Evolutionary conservation across 2,797 vertebrate genomes (phyloP).

Genomic region (Pangasius macronema): DNA sequence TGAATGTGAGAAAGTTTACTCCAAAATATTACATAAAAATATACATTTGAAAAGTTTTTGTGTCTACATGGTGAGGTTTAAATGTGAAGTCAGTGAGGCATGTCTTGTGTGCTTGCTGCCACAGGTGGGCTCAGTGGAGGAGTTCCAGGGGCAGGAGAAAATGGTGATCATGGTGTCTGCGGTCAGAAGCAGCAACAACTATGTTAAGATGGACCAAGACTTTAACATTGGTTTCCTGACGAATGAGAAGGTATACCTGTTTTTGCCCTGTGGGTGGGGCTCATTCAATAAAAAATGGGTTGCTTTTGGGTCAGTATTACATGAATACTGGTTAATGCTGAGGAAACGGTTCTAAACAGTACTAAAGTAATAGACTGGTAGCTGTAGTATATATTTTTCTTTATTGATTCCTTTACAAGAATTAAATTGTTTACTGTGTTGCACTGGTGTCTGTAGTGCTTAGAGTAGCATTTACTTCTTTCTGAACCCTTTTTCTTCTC

Average conservation of each 20-base stretch:
- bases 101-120: background rate
- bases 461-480: background rate
- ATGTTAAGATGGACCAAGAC: constrained; percentile 81
- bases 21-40: background rate
- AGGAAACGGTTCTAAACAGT: background rate
- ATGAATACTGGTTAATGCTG: background rate
- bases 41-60: background rate
- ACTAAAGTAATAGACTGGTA: background rate
- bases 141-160: constrained; percentile 94
- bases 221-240: constrained; percentile 91
- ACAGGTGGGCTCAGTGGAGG: constrained; percentile 92
- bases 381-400: background rate
- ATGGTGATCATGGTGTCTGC: constrained; percentile 88
- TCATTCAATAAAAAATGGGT: background rate
- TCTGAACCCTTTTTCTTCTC: constrained; percentile 10
- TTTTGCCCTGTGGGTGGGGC: background rate
- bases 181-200: constrained; percentile 82
- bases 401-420: background rate
- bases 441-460: background rate
- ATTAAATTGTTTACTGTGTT: background rate
- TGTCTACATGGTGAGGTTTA: background rate
- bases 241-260: constrained; percentile 83
- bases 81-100: background rate
- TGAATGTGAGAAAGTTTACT: background rate
- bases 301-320: background rate